A percentile compares a stretch with the other conserved stretches of the same genome.
Evolutionary conservation across 2,888 invertebrate species (phyloP).

Genomic region (Stenolophus ochropezus): DNA sequence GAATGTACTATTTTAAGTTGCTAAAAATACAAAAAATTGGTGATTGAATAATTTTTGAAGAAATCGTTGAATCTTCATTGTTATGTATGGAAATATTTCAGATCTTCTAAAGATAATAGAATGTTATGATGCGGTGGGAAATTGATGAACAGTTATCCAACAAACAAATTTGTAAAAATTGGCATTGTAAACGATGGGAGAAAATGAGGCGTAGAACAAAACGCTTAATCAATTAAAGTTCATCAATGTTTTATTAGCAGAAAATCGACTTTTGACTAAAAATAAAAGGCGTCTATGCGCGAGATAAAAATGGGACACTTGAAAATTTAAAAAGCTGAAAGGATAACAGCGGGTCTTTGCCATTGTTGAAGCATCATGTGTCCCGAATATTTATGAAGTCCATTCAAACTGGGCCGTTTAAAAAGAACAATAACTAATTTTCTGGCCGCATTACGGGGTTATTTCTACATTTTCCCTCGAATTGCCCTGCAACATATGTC

Average conservation of each 20-base stretch:
- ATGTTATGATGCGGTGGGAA: not conserved
- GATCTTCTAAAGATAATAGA: too few relatives aligned
- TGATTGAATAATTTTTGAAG: too few relatives aligned
- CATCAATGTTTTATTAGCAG: not conserved
- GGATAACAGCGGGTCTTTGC: slow-evolving; percentile 46
- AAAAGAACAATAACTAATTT: slow-evolving; percentile 60
- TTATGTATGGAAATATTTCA: too few relatives aligned
- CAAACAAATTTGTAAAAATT: not conserved
- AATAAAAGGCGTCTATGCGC: slow-evolving; percentile 26
- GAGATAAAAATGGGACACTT: slow-evolving; percentile 45
- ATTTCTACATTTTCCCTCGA: slow-evolving; percentile 42
- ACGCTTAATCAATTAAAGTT: slow-evolving; percentile 23
- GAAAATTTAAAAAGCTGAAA: slow-evolving; percentile 51
- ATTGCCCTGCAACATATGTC: slow-evolving; percentile 52
- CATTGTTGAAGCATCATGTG: slow-evolving; percentile 55
- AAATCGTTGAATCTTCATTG: too few relatives aligned
- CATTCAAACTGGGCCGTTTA: slow-evolving; percentile 54
- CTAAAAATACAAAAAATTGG: too few relatives aligned
- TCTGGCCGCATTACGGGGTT: slow-evolving; percentile 58
- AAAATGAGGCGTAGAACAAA: not conserved
- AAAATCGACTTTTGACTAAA: not conserved
- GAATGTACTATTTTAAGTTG: too few relatives aligned
- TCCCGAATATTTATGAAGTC: slow-evolving; percentile 59
- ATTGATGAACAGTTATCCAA: not conserved
- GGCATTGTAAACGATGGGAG: not conserved